phyloP scores from a whole-genome alignment of 2,797 vertebrate genomes.

The Petrocephalus sullivani region DNA sequence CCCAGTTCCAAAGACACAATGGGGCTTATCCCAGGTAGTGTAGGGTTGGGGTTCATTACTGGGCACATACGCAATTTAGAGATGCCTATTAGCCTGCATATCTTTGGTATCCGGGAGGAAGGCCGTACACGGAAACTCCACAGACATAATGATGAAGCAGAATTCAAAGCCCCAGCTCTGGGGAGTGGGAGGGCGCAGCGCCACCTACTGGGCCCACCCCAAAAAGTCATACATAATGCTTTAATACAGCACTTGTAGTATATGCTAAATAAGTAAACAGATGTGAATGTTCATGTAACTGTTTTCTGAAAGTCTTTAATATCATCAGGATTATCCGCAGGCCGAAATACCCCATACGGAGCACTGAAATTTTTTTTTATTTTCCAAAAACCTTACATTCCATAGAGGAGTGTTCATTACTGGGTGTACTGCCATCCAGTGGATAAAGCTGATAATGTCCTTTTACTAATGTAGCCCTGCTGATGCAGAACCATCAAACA shows the following conservation, averaged over 20 bases:
- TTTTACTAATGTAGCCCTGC: background rate
- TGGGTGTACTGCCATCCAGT: slow-evolving; percentile 18
- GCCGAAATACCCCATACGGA: background rate
- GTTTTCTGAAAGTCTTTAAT: background rate
- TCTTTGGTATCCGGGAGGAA: background rate
- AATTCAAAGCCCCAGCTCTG: background rate
- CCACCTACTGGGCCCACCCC: background rate
- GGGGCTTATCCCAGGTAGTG: background rate
- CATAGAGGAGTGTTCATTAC: background rate
- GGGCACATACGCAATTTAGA: background rate
- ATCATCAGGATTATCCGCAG: background rate
- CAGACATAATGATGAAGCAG: background rate
- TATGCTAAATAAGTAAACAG: background rate
- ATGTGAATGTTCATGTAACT: background rate
- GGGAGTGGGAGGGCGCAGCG: background rate
- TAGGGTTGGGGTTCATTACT: background rate
- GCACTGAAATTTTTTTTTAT: background rate
- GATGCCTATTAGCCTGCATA: background rate
- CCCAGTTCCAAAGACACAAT: background rate
- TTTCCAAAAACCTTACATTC: background rate
- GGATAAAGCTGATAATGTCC: slow-evolving; percentile 2
- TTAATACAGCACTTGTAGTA: background rate
- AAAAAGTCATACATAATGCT: background rate
- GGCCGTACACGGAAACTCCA: background rate
- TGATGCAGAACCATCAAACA: background rate